Conservation (phyloP, 2,888 invertebrate species). For the Frankliniella intonsa region DNA sequence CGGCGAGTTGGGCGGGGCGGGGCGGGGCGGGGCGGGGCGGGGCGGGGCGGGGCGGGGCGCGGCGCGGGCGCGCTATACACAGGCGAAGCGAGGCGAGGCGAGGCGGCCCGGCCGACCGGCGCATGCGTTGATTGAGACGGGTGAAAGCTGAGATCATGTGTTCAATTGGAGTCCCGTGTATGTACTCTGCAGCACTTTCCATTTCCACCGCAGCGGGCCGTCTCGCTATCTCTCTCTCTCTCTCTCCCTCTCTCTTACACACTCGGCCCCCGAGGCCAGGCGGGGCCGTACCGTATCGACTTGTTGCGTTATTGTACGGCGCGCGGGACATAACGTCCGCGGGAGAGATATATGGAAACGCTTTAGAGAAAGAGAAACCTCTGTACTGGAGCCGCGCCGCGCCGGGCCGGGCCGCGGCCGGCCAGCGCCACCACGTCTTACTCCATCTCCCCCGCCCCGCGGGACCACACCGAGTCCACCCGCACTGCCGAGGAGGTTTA, state of each 20-base stretch:
- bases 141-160: constrained; percentile 24
- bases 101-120: background rate
- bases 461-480: too few species aligned
- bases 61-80: too few species aligned
- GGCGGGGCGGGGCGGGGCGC: background rate
- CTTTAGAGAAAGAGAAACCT: background rate
- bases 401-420: too few species aligned
- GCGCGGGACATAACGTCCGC: too few species aligned
- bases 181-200: constrained; percentile 13
- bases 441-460: too few species aligned
- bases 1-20: background rate
- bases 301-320: too few species aligned
- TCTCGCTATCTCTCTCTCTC: background rate
- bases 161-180: constrained; percentile 12
- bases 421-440: too few species aligned
- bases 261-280: background rate
- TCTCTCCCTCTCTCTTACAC: background rate
- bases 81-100: background rate
- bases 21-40: constrained; percentile 13
- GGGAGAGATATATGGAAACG: too few species aligned
- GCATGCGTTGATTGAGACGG: constrained; percentile 22
- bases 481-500: too few species aligned
- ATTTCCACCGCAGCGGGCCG: constrained; percentile 19
- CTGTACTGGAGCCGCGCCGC: too few species aligned
- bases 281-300: too few species aligned